Conservation (phyloP, 2,113 vertebrate genomes). For the Geococcyx californianus region DNA sequence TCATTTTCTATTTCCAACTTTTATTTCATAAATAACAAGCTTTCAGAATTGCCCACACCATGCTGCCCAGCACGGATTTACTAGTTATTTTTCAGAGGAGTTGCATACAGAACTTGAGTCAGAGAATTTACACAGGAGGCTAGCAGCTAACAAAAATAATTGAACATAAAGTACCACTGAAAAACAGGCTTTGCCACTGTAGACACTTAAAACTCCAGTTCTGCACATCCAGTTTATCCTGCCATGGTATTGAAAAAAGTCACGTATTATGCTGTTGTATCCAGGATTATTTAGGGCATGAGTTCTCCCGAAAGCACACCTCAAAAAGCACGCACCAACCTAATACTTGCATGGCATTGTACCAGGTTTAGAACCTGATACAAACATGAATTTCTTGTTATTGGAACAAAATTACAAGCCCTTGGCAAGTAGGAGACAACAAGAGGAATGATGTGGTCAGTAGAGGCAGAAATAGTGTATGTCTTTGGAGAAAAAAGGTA, state of each 20-base stretch:
- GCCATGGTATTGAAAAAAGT: neutral
- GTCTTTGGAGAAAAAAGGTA: neutral
- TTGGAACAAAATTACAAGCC: neutral
- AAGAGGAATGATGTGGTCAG: neutral
- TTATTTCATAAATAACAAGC: neutral
- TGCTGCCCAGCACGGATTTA: neutral
- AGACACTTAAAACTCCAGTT: neutral
- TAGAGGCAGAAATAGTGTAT: neutral
- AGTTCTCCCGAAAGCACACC: neutral
- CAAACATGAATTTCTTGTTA: neutral
- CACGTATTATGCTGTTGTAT: neutral
- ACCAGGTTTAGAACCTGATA: neutral
- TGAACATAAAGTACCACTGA: neutral
- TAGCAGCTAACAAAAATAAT: neutral
- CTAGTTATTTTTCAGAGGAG: neutral
- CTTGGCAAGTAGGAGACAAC: neutral
- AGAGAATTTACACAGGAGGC: neutral
- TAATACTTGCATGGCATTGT: neutral
- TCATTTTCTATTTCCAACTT: constrained; percentile 36
- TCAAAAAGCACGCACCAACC: neutral
- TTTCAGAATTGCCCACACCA: neutral
- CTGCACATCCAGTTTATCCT: neutral
- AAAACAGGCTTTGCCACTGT: neutral
- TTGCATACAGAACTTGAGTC: neutral
- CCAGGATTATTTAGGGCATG: neutral